Conservation (phyloP, 2,113 vertebrate species). For the Genyomyrus donnyi region DNA sequence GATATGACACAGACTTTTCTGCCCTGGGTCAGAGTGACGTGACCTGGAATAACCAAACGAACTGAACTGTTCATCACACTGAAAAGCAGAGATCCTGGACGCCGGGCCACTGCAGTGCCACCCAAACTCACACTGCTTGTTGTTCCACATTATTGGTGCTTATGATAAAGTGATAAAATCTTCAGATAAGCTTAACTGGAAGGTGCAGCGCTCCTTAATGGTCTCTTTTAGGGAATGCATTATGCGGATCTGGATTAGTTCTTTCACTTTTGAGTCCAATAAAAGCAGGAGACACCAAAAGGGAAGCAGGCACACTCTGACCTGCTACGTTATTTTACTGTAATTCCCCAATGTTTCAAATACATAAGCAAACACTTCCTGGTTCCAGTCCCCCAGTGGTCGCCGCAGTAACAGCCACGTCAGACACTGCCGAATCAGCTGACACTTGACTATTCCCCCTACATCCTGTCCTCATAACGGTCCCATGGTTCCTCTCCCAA, state of each 20-base stretch:
- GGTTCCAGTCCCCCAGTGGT: slow-evolving; percentile 68
- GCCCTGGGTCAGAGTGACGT: not conserved
- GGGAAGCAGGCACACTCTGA: slow-evolving; percentile 63
- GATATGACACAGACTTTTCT: not conserved
- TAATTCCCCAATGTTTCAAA: slow-evolving; percentile 75
- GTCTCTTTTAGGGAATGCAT: slow-evolving; percentile 47
- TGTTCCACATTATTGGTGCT: not conserved
- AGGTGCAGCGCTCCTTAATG: slow-evolving; percentile 33
- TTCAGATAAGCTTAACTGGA: not conserved
- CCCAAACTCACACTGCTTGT: slow-evolving; percentile 19
- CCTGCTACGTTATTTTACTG: slow-evolving; percentile 77
- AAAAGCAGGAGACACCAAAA: slow-evolving; percentile 37
- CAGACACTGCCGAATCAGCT: not conserved
- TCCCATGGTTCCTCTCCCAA: not conserved
- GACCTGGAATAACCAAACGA: not conserved
- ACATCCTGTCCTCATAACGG: too few relatives aligned
- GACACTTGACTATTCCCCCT: not conserved
- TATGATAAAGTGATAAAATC: not conserved
- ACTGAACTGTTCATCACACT: not conserved
- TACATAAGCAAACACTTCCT: slow-evolving; percentile 72
- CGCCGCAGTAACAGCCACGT: slow-evolving; percentile 70
- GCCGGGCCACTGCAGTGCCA: not conserved
- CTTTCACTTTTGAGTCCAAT: slow-evolving; percentile 41
- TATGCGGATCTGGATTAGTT: slow-evolving; percentile 32
- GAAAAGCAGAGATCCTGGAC: not conserved